These are phyloP conservation scores for Semnornis frantzii DNA, from an alignment of 2,113 vertebrate genomes.

Conservation along the genomic window DNA sequence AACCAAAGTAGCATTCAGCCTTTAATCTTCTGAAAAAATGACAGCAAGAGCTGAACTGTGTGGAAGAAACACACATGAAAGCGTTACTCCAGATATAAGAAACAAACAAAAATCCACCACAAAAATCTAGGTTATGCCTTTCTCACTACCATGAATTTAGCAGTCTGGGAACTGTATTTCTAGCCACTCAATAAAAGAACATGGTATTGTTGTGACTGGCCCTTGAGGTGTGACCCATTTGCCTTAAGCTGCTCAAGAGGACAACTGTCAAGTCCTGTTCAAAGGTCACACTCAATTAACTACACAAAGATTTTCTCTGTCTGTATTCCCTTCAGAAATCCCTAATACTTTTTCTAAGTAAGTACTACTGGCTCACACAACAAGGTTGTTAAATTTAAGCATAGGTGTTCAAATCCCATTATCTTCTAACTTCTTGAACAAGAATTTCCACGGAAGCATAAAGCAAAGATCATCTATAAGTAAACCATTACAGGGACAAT, in stretches of 20 bases:
- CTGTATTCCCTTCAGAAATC: neutral
- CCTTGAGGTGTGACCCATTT: neutral
- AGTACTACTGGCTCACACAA: neutral
- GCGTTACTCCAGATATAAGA: constrained; percentile 8
- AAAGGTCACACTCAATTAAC: neutral
- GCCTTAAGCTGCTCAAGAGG: neutral
- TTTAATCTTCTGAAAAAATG: constrained; percentile 57
- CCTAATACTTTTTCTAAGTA: neutral
- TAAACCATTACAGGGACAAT: neutral
- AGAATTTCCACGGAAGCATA: neutral
- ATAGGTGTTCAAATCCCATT: neutral
- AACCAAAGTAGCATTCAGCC: constrained; percentile 19
- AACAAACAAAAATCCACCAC: neutral
- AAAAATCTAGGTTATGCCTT: neutral
- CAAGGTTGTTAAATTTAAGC: neutral
- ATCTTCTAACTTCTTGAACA: neutral
- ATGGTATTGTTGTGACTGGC: neutral
- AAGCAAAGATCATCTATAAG: neutral
- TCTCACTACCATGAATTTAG: neutral
- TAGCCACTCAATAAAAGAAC: neutral
- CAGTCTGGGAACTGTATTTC: neutral
- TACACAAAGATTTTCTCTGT: neutral
- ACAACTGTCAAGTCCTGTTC: neutral
- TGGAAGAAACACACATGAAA: constrained; percentile 2
- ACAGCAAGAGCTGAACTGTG: constrained; percentile 37